Base-by-base conservation (phyloP, 64 coral and sea anemone species). In the Exaiptasia diaphana region DNA sequence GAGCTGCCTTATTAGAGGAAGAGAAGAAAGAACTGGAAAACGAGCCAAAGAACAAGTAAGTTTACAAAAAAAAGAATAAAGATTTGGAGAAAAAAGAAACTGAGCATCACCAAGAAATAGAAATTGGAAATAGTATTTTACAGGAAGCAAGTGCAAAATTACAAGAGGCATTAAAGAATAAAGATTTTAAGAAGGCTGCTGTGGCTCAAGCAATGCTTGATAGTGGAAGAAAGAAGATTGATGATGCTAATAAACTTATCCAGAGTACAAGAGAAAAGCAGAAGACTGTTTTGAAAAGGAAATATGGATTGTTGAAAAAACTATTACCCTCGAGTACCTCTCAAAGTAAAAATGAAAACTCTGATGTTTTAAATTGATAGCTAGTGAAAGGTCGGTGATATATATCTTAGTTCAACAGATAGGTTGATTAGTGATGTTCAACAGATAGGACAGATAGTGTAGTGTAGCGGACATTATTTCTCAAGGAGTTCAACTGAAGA, bases 101-200 rank as follows among this genome's bases (percentile, higher is more conserved):
- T 35, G 64, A 49, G 22, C 24, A 70, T n/a, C 64, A 71, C 52
- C 27, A 83, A 53, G 48, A 68, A 32, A 83, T 71, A 12, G 64
- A 83, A 83, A 50, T 71, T 54, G 64, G 65, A 30, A 39, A 83
- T 83, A 40, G 21, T 15, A 83, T 83, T 31, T 70, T 83, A 39
- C 28, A 83, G 61, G 80, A 83, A 53, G 64, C 80, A 27, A 83
- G 33, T 83, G 27, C 12, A 70, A 69, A 72, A 33, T 83, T 72
- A 50, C 15, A 57, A 72, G 65, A 50, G 64, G 80, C 80, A 23
- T 71, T 83, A 32, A 83, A 55, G 65, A 83, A 83, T 72, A 70
- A 82, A 67, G 80, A 83, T 83, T 83, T 83, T 73, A 84, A 84
- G 38, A 67, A 84, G 50, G 81, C 53, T 56, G 67, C 81, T 73